phyloP scores from a whole-genome alignment of 2,113 vertebrate genomes.

The Colius striatus region DNA sequence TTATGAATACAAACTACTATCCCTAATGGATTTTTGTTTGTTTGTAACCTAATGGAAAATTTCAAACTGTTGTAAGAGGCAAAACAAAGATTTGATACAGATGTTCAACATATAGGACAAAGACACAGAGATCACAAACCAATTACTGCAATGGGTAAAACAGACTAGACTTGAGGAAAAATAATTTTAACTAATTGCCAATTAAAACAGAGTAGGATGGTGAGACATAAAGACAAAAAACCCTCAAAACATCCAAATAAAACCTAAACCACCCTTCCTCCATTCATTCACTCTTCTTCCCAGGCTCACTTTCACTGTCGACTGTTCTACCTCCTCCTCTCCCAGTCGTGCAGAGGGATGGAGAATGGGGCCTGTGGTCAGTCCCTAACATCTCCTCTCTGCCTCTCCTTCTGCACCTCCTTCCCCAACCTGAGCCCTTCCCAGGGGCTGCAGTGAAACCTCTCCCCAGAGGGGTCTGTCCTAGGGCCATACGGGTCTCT shows the following conservation, averaged over 20 bases:
- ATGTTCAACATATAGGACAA: not conserved
- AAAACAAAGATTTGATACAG: not conserved
- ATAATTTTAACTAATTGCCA: not conserved
- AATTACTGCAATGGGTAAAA: not conserved
- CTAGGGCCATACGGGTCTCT: too few species aligned
- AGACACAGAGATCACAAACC: not conserved
- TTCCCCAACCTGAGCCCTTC: too few species aligned
- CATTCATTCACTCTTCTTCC: rapidly evolving
- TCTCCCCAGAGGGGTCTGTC: too few species aligned
- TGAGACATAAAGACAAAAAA: not conserved
- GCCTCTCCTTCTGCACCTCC: too few species aligned
- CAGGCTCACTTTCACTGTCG: not conserved
- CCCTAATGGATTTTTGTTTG: not conserved
- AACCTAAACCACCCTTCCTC: rapidly evolving
- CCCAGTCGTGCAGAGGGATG: too few species aligned
- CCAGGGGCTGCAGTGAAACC: too few species aligned
- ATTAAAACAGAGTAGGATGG: not conserved
- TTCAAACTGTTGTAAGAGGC: not conserved
- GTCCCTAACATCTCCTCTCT: too few species aligned
- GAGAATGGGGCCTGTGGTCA: too few species aligned
- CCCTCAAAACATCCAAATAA: too few species aligned
- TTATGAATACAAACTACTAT: not conserved
- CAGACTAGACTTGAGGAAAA: not conserved
- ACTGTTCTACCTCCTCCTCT: too few species aligned
- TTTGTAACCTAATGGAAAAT: not conserved